Base-by-base conservation (phyloP, 30 jellyfish, hydroid and myxozoan species). In the Pseudorhiza aurosa region DNA sequence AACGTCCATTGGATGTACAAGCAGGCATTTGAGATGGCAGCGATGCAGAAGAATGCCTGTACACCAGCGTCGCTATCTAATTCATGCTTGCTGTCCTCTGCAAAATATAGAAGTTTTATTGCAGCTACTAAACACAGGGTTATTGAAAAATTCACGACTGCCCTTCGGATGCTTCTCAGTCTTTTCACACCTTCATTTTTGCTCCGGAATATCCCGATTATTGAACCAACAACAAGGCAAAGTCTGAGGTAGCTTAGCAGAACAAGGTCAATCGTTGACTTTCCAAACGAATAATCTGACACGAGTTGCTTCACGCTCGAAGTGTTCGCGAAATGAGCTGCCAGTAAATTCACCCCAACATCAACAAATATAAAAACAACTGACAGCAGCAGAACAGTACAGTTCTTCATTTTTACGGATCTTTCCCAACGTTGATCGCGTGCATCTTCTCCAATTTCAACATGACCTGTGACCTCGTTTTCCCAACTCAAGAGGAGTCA, bases 81-180 rank as follows among this genome's bases (percentile, higher is more conserved):
- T 30, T 57, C 72, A 11, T 45, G 78, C 24, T 70, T 72, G 82
- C 82, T 81, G 78, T 89, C 95, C 46, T 89, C 97, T 0, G 95
- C 85, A 73, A 44, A 89, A 67, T 81, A 89, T 79, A 89, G 58
- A 15, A 89, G 43, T 68, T 89, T 89, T n/a, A 70, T 29, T 25
- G 92, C 95, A 49, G 70, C 50, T 28, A 76, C 50, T 44, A 68
- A 59, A 47, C 81, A 55, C 42, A 67, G 45, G 0, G 74, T 75
- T 17, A 83, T 56, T 0, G 87, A 46, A 21, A 62, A 19, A 51
- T 78, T 78, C 58, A 81, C 58, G 9, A 60, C 57, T 1, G 71
- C 55, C 55, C 85, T 30, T 43, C 42, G 60, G 28, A 65, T 15
- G 12, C 74, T 43, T 39, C 53, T 68, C 50, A 67, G 69, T 43